A percentile compares a stretch with the other conserved stretches of the same genome.
Conservation (phyloP, 2,113 vertebrate genomes). For the Procavia capensis region DNA sequence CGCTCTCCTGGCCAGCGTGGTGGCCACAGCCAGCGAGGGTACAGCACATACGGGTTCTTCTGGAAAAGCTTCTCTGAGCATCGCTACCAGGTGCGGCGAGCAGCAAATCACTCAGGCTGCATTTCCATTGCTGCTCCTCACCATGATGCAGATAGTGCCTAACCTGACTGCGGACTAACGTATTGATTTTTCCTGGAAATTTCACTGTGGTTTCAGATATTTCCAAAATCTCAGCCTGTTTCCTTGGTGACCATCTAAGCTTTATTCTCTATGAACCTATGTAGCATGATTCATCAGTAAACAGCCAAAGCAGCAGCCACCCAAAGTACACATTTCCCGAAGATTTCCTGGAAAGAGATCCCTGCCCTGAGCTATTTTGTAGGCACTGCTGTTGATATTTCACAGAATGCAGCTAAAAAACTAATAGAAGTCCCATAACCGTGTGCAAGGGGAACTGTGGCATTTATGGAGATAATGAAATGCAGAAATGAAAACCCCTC, state of each 20-base stretch:
- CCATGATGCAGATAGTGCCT: constrained; percentile 52
- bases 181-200: constrained; percentile 83
- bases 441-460: constrained; percentile 51
- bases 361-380: background rate
- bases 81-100: background rate
- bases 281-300: constrained; percentile 71
- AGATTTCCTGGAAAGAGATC: constrained; percentile 76
- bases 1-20: background rate
- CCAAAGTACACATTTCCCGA: constrained; percentile 65
- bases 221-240: constrained; percentile 81
- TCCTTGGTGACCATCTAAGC: constrained; percentile 77
- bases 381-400: constrained; percentile 56
- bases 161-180: constrained; percentile 67
- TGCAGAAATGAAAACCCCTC: constrained; percentile 82
- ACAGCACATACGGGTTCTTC: background rate
- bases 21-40: background rate
- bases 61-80: background rate
- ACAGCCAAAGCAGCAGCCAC: constrained; percentile 60
- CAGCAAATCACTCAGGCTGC: background rate
- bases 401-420: constrained; percentile 63
- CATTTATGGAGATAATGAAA: constrained; percentile 85
- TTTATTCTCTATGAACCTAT: constrained; percentile 65
- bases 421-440: constrained; percentile 33
- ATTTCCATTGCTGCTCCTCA: background rate
- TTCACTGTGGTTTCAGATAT: constrained; percentile 75